These are phyloP conservation scores for Colletes collaris DNA, from an alignment of 2,888 invertebrate genomes.

Conservation along the genomic window DNA sequence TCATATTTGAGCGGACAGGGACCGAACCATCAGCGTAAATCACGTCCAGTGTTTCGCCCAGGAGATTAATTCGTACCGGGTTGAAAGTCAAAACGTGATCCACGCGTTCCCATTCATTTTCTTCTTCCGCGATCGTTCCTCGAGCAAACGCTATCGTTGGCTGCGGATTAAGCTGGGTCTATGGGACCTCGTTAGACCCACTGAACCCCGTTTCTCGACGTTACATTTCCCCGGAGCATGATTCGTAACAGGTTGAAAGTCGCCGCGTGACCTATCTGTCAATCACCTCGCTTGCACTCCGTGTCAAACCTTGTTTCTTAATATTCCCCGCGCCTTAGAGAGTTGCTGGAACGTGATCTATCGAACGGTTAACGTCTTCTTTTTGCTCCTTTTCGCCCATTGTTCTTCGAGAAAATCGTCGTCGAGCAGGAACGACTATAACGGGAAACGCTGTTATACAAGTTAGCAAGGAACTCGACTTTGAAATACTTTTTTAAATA, in stretches of 20 bases:
- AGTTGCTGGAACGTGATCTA: not conserved
- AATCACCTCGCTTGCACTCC: slow-evolving; percentile 10
- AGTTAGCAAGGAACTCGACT: too few relatives aligned
- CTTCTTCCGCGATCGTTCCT: not conserved
- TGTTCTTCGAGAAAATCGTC: too few relatives aligned
- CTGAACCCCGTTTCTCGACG: not conserved
- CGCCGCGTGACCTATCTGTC: slow-evolving; percentile 17
- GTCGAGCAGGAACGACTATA: too few relatives aligned
- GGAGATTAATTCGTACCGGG: slow-evolving; percentile 1
- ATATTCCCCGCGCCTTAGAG: not conserved
- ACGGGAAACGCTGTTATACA: too few relatives aligned
- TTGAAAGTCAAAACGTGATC: slow-evolving; percentile 10
- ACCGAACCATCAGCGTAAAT: slow-evolving; percentile 2
- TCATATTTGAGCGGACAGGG: not conserved
- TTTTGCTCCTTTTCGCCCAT: not conserved
- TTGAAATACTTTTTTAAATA: too few relatives aligned
- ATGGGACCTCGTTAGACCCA: slow-evolving; percentile 21
- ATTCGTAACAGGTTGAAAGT: slow-evolving; percentile 28
- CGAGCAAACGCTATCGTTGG: slow-evolving; percentile 13
- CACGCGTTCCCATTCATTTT: not conserved
- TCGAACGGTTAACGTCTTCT: not conserved
- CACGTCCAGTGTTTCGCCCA: slow-evolving; percentile 5
- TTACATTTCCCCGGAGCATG: slow-evolving; percentile 1
- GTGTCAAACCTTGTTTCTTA: slow-evolving; percentile 2
- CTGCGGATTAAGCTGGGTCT: slow-evolving; percentile 16